Percentiles rank a stretch among this genome's conserved stretches.
Evolutionary conservation across 2,797 vertebrate species (phyloP).

Genomic region (Myripristis jacobus): DNA sequence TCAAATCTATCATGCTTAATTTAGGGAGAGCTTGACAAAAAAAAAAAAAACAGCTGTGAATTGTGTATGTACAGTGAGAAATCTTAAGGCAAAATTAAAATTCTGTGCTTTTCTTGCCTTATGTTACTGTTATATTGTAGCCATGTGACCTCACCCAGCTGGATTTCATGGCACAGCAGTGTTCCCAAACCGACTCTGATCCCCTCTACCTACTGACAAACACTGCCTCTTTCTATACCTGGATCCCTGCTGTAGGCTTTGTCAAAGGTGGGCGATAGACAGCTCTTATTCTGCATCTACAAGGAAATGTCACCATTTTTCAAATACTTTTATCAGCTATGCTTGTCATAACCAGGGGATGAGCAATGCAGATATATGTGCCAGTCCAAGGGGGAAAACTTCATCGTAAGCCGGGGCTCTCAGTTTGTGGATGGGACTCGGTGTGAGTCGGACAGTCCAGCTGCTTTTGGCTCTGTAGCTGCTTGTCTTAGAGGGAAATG

Average conservation of each 20-base stretch:
- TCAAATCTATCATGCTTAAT: neutral
- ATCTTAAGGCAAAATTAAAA: neutral
- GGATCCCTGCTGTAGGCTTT: slow-evolving; percentile 88
- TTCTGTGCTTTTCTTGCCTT: neutral
- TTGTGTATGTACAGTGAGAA: too few species aligned
- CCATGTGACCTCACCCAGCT: slow-evolving; percentile 87
- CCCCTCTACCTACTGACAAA: slow-evolving; percentile 83
- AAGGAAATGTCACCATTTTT: neutral
- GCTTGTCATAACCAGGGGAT: slow-evolving; percentile 81
- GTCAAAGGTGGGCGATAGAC: slow-evolving; percentile 81
- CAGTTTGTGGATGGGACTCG: slow-evolving; percentile 92
- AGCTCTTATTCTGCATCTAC: neutral
- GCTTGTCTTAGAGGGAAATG: slow-evolving; percentile 90
- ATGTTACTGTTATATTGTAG: slow-evolving; percentile 73
- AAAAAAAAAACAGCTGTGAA: too few species aligned
- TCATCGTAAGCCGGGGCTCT: slow-evolving; percentile 90
- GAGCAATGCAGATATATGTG: slow-evolving; percentile 91
- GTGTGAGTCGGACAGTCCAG: slow-evolving; percentile 79
- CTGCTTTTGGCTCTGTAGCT: slow-evolving; percentile 65
- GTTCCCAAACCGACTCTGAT: slow-evolving; percentile 85
- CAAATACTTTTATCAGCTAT: neutral
- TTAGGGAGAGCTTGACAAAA: neutral
- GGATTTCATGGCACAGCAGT: slow-evolving; percentile 93
- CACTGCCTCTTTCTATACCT: slow-evolving; percentile 85
- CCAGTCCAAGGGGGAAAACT: slow-evolving; percentile 86